A percentile compares a stretch with the other conserved stretches of the same genome.
Conservation (phyloP, 37 sponge, comb jelly and placozoan species). For the Theonella swinhoei region DNA sequence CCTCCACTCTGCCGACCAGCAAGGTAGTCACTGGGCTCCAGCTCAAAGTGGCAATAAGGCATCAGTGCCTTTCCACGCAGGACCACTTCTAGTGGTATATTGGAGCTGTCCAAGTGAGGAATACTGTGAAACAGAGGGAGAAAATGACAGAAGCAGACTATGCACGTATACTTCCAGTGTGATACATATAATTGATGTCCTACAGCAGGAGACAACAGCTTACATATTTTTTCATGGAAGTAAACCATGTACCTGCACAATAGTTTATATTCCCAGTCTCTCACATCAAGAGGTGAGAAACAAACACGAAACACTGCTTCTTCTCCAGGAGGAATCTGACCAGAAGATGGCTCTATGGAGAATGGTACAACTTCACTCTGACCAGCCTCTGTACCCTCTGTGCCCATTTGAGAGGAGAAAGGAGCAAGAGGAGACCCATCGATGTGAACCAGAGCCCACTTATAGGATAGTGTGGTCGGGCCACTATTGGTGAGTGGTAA, state of each 20-base stretch:
- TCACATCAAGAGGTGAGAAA: constrained; percentile 88
- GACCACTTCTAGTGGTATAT: constrained; percentile 63
- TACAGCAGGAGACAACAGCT: no score
- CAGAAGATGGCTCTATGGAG: constrained; percentile 72
- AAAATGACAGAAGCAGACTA: background rate
- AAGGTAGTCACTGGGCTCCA: constrained; percentile 89
- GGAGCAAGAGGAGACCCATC: constrained; percentile 27
- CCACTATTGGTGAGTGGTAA: constrained; percentile 74
- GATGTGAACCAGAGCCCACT: constrained; percentile 52
- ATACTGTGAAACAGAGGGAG: constrained; percentile 46
- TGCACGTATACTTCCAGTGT: background rate
- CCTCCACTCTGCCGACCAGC: constrained; percentile 15
- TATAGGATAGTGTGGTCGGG: constrained; percentile 40
- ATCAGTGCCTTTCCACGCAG: constrained; percentile 80
- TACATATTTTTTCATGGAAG: background rate
- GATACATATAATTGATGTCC: background rate
- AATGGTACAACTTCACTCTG: constrained; percentile 74
- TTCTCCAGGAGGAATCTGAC: constrained; percentile 70
- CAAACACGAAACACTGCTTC: constrained; percentile 65
- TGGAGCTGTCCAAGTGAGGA: constrained; percentile 59
- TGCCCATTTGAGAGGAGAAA: constrained; percentile 11
- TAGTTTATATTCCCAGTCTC: constrained; percentile 38
- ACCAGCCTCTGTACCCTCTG: constrained; percentile 49
- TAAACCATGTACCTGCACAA: constrained; percentile 70
- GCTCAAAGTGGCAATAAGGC: constrained; percentile 99